Evolutionary conservation across 2,888 invertebrate species (phyloP), one percentile per base, ranked within the genome.

Genomic region (Sceliomorpha sp.): DNA sequence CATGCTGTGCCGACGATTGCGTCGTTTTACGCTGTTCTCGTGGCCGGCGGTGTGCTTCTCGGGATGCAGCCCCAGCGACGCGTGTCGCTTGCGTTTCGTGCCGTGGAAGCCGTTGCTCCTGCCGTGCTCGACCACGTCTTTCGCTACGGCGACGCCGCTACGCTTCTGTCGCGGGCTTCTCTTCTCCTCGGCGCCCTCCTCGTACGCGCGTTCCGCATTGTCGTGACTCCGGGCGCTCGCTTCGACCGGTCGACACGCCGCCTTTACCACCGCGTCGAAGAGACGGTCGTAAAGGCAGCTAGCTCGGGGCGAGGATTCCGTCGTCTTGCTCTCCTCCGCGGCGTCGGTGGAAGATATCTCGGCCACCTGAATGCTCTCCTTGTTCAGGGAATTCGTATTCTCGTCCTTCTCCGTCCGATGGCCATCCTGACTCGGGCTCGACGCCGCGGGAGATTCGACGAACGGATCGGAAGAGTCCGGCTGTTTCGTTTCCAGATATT

Each of bases 311-410:
- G 24, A 14, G 1, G 29, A 6, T 27, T 47, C 20, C 1, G 8
- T 2, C 3, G 44, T 7, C 0, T 63, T 44, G 5, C 8, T 31
- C 32, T 70, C 55, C 12, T 51, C n/a, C n/a, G n/a, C n/a, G n/a
- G 75, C 74, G 1, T 79, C 82, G 36, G 82, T 84, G 0, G 86
- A 86, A 3, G 84, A 84, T 32, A 86, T 75, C 44, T 88, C 86
- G 0, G 81, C 79, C 1, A 86, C 81, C 51, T 83, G 85, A 27
- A 84, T 82, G 27, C 78, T 79, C 26, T 82, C 81, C 14, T 36
- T 36, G n/a, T 1, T 9, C 13, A 1, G 17, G 10, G 29, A 39
- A n/a, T n/a, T n/a, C 15, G 31, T 3, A 10, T 17, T 51, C n/a
- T 64, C 58, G 12, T 60, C 63, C 3, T 27, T 13, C 0, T 12